Conservation (phyloP, 2,888 invertebrate species). For the Lochmaea capreae region DNA sequence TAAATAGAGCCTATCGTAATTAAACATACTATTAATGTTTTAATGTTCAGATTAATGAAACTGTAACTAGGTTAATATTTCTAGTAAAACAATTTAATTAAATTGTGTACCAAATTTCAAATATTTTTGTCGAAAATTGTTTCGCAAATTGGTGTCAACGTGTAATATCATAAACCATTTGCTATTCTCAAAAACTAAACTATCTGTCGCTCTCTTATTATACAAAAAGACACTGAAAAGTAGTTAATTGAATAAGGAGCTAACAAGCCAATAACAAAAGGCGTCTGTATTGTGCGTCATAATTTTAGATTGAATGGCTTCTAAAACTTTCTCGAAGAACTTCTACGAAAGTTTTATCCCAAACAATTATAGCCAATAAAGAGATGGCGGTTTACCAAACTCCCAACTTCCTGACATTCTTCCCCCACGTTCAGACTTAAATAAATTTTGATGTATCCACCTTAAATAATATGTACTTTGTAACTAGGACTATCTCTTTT, state of each 20-base stretch:
- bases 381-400: constrained; percentile 48
- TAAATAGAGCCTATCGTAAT: too few relatives aligned
- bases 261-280: constrained; percentile 46
- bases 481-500: constrained; percentile 13
- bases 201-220: constrained; percentile 13
- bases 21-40: too few relatives aligned
- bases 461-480: constrained; percentile 31
- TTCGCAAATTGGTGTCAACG: constrained; percentile 14
- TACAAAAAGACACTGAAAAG: constrained; percentile 25
- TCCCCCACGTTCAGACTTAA: constrained; percentile 30
- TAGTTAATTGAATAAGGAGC: constrained; percentile 48
- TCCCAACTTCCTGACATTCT: constrained; percentile 47
- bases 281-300: constrained; percentile 48
- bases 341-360: constrained; percentile 49
- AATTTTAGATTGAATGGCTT: constrained; percentile 52
- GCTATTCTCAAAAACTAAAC: constrained; percentile 20
- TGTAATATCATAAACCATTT: neutral
- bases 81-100: too few relatives aligned
- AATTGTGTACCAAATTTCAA: too few relatives aligned
- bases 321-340: constrained; percentile 45
- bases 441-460: constrained; percentile 42
- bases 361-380: constrained; percentile 54
- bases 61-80: too few relatives aligned
- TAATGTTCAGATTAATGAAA: too few relatives aligned
- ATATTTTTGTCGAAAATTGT: too few relatives aligned